Percentiles rank a stretch among this genome's conserved stretches.
phyloP scores from a whole-genome alignment of 1,140 invertebrate genomes.

The Euschistus heros region DNA sequence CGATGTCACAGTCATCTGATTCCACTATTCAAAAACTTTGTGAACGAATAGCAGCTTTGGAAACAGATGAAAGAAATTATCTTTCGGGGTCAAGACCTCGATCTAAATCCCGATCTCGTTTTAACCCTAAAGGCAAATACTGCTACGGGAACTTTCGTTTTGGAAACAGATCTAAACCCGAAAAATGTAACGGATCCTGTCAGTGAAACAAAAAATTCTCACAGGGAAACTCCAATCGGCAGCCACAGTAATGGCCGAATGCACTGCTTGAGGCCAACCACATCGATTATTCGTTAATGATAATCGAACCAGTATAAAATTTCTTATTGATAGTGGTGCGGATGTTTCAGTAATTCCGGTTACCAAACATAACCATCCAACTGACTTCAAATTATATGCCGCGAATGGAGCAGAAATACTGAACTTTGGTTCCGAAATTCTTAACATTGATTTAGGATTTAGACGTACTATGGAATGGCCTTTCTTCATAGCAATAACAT shows the following conservation, averaged over 20 bases:
- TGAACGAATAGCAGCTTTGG: too few relatives aligned
- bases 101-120: too few relatives aligned
- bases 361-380: neutral
- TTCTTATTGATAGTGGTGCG: neutral
- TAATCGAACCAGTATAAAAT: too few relatives aligned
- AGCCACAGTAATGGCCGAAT: too few relatives aligned
- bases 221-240: neutral
- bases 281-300: too few relatives aligned
- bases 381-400: conserved; percentile 3
- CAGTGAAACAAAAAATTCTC: neutral
- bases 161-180: neutral
- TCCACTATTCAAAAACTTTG: too few relatives aligned
- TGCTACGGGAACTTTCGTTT: neutral
- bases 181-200: neutral
- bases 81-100: too few relatives aligned
- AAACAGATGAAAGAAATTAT: too few relatives aligned
- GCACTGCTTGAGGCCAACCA: too few relatives aligned
- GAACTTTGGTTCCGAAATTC: conserved; percentile 2
- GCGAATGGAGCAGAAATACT: conserved; percentile 2
- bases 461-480: too few relatives aligned
- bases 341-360: neutral
- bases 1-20: neutral
- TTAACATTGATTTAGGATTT: too few relatives aligned
- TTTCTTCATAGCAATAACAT: neutral
- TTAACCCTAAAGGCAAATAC: too few relatives aligned